Evolutionary conservation across 2,113 vertebrate species (phyloP), one percentile per base, ranked within the genome.

Genomic region (Catharus minimus): DNA sequence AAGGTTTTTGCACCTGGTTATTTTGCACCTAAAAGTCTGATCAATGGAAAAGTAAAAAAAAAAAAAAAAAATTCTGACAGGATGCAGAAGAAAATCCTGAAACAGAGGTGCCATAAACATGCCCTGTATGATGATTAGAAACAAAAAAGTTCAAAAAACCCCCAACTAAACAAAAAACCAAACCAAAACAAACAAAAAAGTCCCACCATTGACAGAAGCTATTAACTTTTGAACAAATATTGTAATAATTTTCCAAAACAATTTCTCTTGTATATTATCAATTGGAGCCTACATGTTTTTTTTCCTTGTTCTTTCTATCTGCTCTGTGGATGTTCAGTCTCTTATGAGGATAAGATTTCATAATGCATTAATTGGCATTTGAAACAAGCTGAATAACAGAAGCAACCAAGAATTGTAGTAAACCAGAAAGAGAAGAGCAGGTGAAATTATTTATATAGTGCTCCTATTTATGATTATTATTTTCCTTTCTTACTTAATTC

Each of bases 131-230:
- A n/a, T 57, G 58, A 57, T 20, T 1, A 18, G 18, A 61, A 56
- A 13, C 1, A 21, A 28, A 21, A 46, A 22, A 9, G 0, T 10
- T 10, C 3, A 0, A 10, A 28, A 11, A 16, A 23, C 2, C 27
- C 10, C 28, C 16, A 18, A 30, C 2, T 16, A 53, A 53, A 53
- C 28, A 28, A 8, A 30, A 36, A 8, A 30, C 6, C 5, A 10
- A 8, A 30, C 6, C 5, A 10, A 8, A 9, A 41, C 3, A 9
- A 62, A 32, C 2, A 13, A 30, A 62, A 15, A 15, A 32, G 2
- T 24, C 27, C 8, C 8, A 22, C 3, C 14, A 15, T 20, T 79
- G 53, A 73, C 11, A 33, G 41, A 6, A 72, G 6, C 4, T 57
- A 56, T 44, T 64, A 76, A 21, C 21, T 68, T 92, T 41, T 80